Base-by-base conservation (phyloP, 2,113 vertebrate species). In the Seriola dumerili region DNA sequence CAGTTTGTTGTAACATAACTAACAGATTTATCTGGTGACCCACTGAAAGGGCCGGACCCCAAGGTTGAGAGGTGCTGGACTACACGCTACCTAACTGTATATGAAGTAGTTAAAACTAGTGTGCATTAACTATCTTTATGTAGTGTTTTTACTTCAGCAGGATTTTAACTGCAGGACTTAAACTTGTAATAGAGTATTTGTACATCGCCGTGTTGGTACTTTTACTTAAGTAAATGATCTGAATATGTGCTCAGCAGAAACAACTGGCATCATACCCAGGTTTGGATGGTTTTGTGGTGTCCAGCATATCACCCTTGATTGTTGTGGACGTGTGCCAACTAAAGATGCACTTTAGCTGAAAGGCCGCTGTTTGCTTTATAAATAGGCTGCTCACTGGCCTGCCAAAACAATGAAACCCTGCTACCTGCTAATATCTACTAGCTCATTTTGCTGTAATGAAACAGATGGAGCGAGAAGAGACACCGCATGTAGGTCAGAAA, bases 271-370 rank as follows among this genome's bases (percentile, higher is more conserved):
- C 38, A 12, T 29, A 0, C 72, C 65, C 50, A 52, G 34, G 25
- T 52, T 10, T 64, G 64, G 57, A 68, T 69, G 57, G 19, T 66
- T 80, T 69, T 65, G 63, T 36, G 8, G 55, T 44, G 38, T 78
- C 55, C 50, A 64, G 42, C 68, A 61, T 19, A 48, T 89, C 74
- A 54, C 9, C 58, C 46, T 19, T 78, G 67, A 83, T 76, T 76
- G 40, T 72, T 14, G 42, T 32, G 59, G 75, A 29, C 5, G 17
- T 10, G 42, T 71, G 81, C 77, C 86, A 84, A 34, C 57, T 44
- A 21, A 77, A 70, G 59, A 74, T 83, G 78, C 78, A 81, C 83
- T 86, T 78, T 50, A 83, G 78, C 83, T 85, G 81, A 74, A 72
- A 81, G 72, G 72, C 72, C 55, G 4, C 40, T 21, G 67, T 81